Conservation (phyloP, 2,113 vertebrate species). For the Crypturellus undulatus region DNA sequence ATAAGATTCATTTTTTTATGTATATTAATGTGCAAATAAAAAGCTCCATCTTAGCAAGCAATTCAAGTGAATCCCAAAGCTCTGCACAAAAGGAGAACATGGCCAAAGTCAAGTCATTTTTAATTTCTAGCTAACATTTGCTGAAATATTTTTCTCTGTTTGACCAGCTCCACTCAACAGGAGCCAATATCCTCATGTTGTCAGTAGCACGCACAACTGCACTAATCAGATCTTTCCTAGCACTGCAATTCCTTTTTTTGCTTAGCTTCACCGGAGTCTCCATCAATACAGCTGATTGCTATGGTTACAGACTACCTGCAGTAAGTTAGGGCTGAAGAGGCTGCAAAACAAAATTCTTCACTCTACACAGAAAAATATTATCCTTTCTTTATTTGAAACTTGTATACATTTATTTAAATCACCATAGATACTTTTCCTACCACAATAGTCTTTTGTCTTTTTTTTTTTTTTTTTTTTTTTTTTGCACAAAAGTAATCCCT, state of each 20-base stretch:
- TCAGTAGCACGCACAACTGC: background rate
- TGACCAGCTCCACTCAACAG: background rate
- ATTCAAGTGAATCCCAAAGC: background rate
- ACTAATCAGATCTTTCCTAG: conserved; percentile 15
- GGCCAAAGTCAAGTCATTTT: background rate
- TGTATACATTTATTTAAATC: background rate
- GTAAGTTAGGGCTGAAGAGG: background rate
- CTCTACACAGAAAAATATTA: background rate
- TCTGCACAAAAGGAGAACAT: background rate
- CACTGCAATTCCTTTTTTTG: background rate
- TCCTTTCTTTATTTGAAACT: background rate
- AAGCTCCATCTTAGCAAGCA: background rate
- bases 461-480: background rate
- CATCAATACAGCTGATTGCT: conserved; percentile 27
- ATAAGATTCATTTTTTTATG: background rate
- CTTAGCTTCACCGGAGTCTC: conserved; percentile 1
- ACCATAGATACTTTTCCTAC: background rate
- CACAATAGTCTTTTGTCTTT: background rate
- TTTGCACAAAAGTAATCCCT: background rate
- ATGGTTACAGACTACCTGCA: background rate
- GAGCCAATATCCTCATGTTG: background rate
- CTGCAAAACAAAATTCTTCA: conserved; percentile 31
- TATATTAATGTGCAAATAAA: background rate
- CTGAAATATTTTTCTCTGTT: background rate
- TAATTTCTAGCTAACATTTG: background rate